A percentile compares a stretch with the other conserved stretches of the same genome.
Conservation (phyloP, 1,140 invertebrate genomes). For the Orius insidiosus region DNA sequence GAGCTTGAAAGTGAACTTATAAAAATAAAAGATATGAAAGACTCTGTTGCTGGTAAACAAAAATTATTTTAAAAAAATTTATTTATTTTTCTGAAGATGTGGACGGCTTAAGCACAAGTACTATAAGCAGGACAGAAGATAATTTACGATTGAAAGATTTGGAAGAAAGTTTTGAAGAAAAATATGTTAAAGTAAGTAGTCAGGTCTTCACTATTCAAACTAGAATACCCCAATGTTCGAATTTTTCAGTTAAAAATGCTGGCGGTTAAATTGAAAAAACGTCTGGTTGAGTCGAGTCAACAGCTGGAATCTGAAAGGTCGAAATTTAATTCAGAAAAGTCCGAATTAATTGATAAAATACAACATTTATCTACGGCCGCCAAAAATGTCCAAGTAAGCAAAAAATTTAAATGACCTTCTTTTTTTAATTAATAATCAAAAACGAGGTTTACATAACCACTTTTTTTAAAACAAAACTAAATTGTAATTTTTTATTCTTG, state of each 20-base stretch:
- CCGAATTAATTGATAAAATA: conserved; percentile 18
- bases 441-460: neutral
- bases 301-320: conserved; percentile 22
- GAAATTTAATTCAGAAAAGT: conserved; percentile 19
- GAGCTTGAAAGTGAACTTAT: conserved; percentile 12
- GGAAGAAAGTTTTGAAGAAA: conserved; percentile 25
- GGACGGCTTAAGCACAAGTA: conserved; percentile 22
- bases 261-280: conserved; percentile 35
- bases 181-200: conserved; percentile 23
- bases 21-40: conserved; percentile 10
- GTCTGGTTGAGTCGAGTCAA: conserved; percentile 27
- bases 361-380: conserved; percentile 13
- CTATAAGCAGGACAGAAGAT: conserved; percentile 23
- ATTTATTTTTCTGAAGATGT: conserved; percentile 10
- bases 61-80: too few relatives aligned
- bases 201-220: too few relatives aligned
- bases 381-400: conserved; percentile 19
- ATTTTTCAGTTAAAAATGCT: conserved; percentile 27
- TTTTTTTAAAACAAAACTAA: conserved; percentile 1
- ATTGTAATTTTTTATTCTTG: neutral
- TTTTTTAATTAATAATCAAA: neutral
- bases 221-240: too few relatives aligned
- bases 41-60: neutral
- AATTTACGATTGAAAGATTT: conserved; percentile 23
- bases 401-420: too few relatives aligned